These are phyloP conservation scores for Scaptomyza cyrtandrae DNA, from an alignment of 2,888 invertebrate species.

Conservation along the genomic window DNA sequence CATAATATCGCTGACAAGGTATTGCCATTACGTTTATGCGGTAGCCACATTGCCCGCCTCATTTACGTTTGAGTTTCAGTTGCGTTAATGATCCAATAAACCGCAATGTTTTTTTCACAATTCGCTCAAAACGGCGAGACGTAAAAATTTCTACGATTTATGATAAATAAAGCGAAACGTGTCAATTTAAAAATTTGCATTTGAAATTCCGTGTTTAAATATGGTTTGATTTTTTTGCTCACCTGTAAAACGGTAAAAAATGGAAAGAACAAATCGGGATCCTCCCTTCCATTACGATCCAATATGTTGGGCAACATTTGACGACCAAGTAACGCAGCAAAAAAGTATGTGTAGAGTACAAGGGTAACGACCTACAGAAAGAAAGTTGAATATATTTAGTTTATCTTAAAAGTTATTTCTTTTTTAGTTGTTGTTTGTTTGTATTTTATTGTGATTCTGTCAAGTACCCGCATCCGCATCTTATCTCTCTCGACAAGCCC, in stretches of 20 bases:
- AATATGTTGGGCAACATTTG: slow-evolving; percentile 89
- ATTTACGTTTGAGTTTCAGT: slow-evolving; percentile 51
- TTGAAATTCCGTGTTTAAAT: slow-evolving; percentile 20
- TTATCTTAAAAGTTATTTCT: not conserved
- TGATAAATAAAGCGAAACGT: slow-evolving; percentile 60
- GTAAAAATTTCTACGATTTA: slow-evolving; percentile 62
- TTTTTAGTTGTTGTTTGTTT: not conserved
- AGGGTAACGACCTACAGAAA: slow-evolving; percentile 93
- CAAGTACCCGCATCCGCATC: slow-evolving; percentile 24
- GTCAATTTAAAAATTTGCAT: slow-evolving; percentile 50
- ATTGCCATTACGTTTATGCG: slow-evolving; percentile 53
- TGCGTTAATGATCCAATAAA: slow-evolving; percentile 65
- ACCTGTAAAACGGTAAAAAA: slow-evolving; percentile 96
- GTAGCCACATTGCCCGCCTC: slow-evolving; percentile 30
- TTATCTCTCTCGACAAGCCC: slow-evolving; percentile 12
- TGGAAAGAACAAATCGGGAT: slow-evolving; percentile 94
- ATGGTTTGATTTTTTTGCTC: slow-evolving; percentile 46
- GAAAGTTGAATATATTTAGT: slow-evolving; percentile 7
- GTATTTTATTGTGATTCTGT: slow-evolving; percentile 2
- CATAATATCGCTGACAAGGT: slow-evolving; percentile 52
- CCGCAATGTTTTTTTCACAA: slow-evolving; percentile 45
- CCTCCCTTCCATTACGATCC: slow-evolving; percentile 86
- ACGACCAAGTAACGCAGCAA: slow-evolving; percentile 93
- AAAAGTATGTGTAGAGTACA: slow-evolving; percentile 95
- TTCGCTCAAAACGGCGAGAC: slow-evolving; percentile 56